These are phyloP conservation scores for Spermophilus dauricus DNA, from an alignment of 2,113 vertebrate species.

Conservation along the genomic window DNA sequence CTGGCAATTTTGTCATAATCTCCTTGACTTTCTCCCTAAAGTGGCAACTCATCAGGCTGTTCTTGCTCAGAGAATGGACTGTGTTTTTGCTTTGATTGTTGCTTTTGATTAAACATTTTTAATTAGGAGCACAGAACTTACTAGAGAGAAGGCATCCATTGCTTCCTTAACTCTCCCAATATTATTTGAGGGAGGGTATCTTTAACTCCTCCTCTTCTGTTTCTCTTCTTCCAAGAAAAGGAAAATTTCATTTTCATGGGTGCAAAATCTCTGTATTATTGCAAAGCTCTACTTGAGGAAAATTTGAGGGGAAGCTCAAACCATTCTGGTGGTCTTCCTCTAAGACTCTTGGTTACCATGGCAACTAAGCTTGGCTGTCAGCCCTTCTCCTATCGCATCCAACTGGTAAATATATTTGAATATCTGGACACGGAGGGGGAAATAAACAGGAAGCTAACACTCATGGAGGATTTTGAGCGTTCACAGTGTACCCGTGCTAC, in stretches of 20 bases:
- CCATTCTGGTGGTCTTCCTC: background rate
- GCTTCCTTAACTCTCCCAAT: background rate
- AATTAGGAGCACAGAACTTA: conserved; percentile 26
- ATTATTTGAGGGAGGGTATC: background rate
- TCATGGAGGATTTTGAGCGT: background rate
- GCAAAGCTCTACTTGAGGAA: background rate
- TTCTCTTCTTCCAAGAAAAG: conserved; percentile 29
- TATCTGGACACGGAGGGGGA: background rate
- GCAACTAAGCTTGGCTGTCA: background rate
- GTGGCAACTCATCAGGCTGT: background rate
- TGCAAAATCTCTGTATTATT: background rate
- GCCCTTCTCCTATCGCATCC: background rate
- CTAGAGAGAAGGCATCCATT: conserved; percentile 18
- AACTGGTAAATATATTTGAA: background rate
- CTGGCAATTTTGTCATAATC: background rate
- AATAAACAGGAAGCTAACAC: background rate
- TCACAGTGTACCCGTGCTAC: background rate
- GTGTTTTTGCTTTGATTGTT: conserved; percentile 12
- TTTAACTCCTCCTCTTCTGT: conserved; percentile 5
- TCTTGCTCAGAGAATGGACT: background rate
- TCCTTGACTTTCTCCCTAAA: background rate
- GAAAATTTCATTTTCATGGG: background rate
- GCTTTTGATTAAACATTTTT: conserved; percentile 7
- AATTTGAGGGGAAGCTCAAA: background rate
- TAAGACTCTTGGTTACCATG: conserved; percentile 15